Base-by-base conservation (phyloP, 2,113 vertebrate species). In the Collichthys lucidus region DNA sequence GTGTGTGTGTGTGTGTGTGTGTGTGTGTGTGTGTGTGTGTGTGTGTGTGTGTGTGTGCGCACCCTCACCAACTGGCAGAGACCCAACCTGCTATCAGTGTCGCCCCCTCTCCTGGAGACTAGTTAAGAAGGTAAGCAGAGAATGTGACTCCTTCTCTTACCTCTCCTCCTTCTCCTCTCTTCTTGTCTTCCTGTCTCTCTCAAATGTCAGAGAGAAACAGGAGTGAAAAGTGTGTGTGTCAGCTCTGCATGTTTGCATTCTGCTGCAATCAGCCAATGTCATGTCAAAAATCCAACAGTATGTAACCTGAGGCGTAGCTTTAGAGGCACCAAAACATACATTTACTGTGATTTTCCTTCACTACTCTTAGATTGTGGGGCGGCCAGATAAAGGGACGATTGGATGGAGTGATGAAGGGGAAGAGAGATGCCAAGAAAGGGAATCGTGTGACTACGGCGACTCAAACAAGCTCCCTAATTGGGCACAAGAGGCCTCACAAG, bases 381-480 rank as follows among this genome's bases (percentile, higher is more conserved):
- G 68, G 85, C 79, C 82, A 85, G 86, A 92, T 88, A 74, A 87
- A 86, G 80, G 71, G 81, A 88, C 3, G 5, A 56, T 62, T 73
- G 59, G 88, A 83, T 65, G 70, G 74, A 22, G 74, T 15, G 83
- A 88, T 89, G 84, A 90, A 93, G 76, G 74, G 49, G 52, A 75
- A 79, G 82, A 76, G 50, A 4, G 60, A 78, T 52, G 69, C 84
- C 87, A 78, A 79, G 80, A 77, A 79, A 85, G 79, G 80, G 68
- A 84, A 67, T 64, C 82, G 83, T 88, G 90, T 86, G 89, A 88
- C 44, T 75, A 17, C 53, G 57, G 69, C 53, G 29, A 62, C 77
- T 92, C 86, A 91, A 89, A 93, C 80, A 84, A 60, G 83, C 70
- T 78, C 83, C 75, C 89, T 94, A 94, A 94, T 94, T 94, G 89